Conservation (phyloP, 2,113 vertebrate genomes). For the Atherinomorus stipes region DNA sequence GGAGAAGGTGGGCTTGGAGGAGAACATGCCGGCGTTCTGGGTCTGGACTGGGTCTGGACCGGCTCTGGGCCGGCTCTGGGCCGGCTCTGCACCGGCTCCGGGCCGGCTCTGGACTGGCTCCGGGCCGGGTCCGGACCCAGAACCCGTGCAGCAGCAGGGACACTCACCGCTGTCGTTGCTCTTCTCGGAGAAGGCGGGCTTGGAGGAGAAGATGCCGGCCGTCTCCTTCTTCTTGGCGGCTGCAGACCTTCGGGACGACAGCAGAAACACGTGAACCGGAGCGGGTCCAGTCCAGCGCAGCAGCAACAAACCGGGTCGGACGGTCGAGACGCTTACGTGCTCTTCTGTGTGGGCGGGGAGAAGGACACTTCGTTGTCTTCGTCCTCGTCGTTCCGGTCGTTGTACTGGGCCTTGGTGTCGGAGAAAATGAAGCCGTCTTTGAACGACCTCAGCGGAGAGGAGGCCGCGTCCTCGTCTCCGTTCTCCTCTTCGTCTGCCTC, state of each 20-base stretch:
- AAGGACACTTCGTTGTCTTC: conserved; percentile 86
- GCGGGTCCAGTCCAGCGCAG: neutral
- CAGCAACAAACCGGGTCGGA: neutral
- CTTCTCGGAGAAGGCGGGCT: conserved; percentile 87
- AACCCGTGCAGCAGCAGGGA: too few species aligned
- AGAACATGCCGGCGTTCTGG: too few species aligned
- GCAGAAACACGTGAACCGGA: too few species aligned
- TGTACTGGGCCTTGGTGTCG: conserved; percentile 59
- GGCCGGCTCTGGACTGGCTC: too few species aligned
- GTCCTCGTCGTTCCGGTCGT: conserved; percentile 74
- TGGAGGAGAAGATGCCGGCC: conserved; percentile 75
- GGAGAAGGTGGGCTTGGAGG: too few species aligned
- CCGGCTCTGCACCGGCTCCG: too few species aligned
- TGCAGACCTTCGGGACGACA: conserved; percentile 76
- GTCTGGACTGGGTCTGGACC: too few species aligned
- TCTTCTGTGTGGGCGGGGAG: conserved; percentile 82
- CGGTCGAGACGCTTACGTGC: conserved; percentile 39
- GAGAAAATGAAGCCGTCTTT: conserved; percentile 88
- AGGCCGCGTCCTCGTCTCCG: conserved; percentile 83
- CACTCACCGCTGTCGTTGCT: conserved; percentile 91
- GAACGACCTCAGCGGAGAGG: conserved; percentile 87
- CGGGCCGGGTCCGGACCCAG: too few species aligned
- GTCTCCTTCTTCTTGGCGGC: conserved; percentile 83
- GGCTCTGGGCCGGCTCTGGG: too few species aligned
- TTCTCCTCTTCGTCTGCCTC: conserved; percentile 87